phyloP scores from a whole-genome alignment of 1,140 invertebrate genomes.

The Lasioglossum albipes region DNA sequence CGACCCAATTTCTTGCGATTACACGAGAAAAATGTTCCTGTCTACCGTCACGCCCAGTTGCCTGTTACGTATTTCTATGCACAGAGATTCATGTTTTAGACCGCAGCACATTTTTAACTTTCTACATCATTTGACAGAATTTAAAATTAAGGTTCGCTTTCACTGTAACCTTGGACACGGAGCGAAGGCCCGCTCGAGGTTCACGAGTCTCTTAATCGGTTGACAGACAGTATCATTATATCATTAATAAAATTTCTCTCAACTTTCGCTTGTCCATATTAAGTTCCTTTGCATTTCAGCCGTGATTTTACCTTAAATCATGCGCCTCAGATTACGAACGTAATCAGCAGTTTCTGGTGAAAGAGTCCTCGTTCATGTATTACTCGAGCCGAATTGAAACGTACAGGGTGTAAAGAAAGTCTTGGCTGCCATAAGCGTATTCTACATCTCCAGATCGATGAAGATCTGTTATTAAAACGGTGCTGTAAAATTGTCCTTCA shows the following conservation, averaged over 20 bases:
- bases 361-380: background rate
- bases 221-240: background rate
- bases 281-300: background rate
- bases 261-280: constrained; percentile 15
- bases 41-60: background rate
- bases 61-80: too few relatives aligned
- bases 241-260: constrained; percentile 29
- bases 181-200: background rate
- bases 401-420: too few relatives aligned
- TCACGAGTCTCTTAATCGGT: background rate
- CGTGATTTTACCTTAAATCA: background rate
- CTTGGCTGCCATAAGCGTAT: too few relatives aligned
- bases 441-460: too few relatives aligned
- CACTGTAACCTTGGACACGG: background rate
- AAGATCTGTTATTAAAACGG: too few relatives aligned
- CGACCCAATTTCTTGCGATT: background rate
- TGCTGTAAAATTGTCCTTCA: too few relatives aligned
- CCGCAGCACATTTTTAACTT: constrained; percentile 1
- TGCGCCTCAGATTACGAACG: background rate
- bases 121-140: constrained; percentile 4
- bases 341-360: constrained; percentile 3
- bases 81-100: background rate
- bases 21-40: background rate
- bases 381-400: background rate
- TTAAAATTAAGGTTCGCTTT: background rate